Conservation (phyloP, 2,888 invertebrate genomes). For the Amblyjoppa proteus region DNA sequence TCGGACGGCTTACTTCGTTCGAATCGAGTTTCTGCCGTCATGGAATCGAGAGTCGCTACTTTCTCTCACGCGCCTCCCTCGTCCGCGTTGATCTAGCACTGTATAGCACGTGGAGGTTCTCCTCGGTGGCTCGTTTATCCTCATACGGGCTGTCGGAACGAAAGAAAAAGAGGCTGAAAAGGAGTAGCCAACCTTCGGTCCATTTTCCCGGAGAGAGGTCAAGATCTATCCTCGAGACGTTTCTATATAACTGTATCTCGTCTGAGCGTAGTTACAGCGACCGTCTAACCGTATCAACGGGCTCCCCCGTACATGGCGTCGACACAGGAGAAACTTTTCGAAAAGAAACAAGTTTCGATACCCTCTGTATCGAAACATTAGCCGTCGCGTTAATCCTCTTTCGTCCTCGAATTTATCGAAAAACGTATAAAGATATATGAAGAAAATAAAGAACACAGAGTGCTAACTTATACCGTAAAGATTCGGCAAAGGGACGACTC, state of each 20-base stretch:
- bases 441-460: background rate
- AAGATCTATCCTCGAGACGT: constrained; percentile 4
- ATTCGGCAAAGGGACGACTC: too few relatives aligned
- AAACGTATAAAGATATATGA: background rate
- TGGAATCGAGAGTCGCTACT: constrained; percentile 14
- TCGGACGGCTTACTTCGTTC: background rate
- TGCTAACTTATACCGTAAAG: too few relatives aligned
- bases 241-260: constrained; percentile 3
- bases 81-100: background rate
- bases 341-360: background rate
- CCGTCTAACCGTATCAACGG: background rate
- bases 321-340: background rate
- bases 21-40: constrained; percentile 5
- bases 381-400: background rate
- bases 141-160: constrained; percentile 46
- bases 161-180: constrained; percentile 41
- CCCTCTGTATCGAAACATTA: constrained; percentile 1
- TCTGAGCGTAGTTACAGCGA: background rate
- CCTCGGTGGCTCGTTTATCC: constrained; percentile 56
- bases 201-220: constrained; percentile 28
- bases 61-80: background rate
- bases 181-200: constrained; percentile 23
- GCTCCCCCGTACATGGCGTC: background rate
- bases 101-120: background rate
- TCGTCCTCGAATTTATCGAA: background rate